These are phyloP conservation scores for Dallia pectoralis DNA, from an alignment of 2,797 vertebrate genomes.

Conservation along the genomic window DNA sequence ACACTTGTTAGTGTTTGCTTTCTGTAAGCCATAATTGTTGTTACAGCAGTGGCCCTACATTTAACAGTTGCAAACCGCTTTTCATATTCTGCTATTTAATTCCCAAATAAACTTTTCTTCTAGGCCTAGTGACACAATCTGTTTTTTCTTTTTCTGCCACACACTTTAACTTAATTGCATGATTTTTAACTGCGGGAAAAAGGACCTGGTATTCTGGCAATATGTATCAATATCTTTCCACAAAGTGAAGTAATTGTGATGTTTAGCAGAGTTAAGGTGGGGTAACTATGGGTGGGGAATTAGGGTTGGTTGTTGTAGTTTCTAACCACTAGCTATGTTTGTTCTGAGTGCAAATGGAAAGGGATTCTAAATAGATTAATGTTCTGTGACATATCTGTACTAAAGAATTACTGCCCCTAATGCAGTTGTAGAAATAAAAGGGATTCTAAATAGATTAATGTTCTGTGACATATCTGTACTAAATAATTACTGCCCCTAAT, in stretches of 20 bases:
- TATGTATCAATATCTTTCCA: not conserved
- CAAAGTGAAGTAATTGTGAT: not conserved
- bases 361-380: not conserved
- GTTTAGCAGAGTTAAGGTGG: not conserved
- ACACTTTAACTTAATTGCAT: slow-evolving; percentile 51
- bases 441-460: too few species aligned
- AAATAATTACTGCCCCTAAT: too few species aligned
- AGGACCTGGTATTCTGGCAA: slow-evolving; percentile 22
- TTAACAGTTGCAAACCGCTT: not conserved
- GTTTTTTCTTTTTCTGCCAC: slow-evolving; percentile 18
- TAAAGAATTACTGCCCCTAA: too few species aligned
- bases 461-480: too few species aligned
- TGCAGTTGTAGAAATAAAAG: too few species aligned
- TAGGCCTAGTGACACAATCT: not conserved
- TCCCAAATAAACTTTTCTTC: not conserved
- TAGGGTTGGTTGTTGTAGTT: not conserved
- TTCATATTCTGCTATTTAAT: not conserved
- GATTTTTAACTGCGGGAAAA: slow-evolving; percentile 38
- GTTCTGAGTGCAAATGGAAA: not conserved
- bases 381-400: slow-evolving; percentile 10
- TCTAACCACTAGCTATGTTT: not conserved
- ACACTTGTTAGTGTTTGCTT: not conserved
- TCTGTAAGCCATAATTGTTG: not conserved
- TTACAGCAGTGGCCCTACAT: not conserved
- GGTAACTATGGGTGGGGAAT: not conserved